phyloP scores from a whole-genome alignment of 2,888 invertebrate species.

The Oscheius onirici region DNA sequence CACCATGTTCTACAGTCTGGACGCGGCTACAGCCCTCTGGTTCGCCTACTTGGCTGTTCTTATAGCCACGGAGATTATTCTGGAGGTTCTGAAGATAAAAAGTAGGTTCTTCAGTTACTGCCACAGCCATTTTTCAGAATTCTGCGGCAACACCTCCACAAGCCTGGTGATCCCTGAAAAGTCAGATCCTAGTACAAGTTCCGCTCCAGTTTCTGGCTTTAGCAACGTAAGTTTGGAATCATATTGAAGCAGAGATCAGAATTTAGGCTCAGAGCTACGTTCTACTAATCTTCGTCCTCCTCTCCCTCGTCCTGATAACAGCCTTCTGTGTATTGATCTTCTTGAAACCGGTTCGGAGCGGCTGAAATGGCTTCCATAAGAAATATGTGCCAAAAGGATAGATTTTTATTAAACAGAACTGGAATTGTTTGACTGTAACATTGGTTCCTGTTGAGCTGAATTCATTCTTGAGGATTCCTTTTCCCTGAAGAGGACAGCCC shows the following conservation, averaged over 20 bases:
- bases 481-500: neutral
- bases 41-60: neutral
- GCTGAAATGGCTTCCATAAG: neutral
- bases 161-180: neutral
- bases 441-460: neutral
- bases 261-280: constrained; percentile 19
- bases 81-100: constrained; percentile 8
- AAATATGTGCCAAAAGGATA: too few relatives aligned
- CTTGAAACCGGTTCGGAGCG: constrained; percentile 2
- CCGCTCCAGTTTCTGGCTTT: neutral
- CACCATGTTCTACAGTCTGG: constrained; percentile 11
- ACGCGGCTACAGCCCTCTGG: neutral
- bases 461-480: neutral
- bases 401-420: neutral
- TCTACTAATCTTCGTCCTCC: constrained; percentile 1
- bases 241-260: neutral
- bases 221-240: neutral
- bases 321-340: constrained; percentile 2
- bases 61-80: neutral
- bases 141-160: neutral
- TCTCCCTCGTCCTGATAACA: neutral
- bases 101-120: neutral
- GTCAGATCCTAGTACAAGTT: neutral
- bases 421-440: neutral
- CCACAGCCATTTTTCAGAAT: neutral